A percentile compares a stretch with the other conserved stretches of the same genome.
Conservation (phyloP, 2,888 invertebrate species). For the Acanthosepion esculentum region DNA sequence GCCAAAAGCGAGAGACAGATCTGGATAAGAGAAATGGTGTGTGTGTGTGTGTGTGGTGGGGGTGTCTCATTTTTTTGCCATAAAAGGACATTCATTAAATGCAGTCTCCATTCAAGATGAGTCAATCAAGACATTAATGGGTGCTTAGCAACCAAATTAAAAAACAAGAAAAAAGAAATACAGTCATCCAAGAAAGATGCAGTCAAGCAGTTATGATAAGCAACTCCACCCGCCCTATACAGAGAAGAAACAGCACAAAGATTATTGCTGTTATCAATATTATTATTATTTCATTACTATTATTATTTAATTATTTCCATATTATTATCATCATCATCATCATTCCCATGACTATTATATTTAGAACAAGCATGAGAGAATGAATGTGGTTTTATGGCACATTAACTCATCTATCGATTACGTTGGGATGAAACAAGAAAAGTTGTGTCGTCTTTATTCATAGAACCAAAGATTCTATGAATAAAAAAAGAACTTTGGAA, state of each 20-base stretch:
- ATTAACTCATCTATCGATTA: neutral
- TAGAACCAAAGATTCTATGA: neutral
- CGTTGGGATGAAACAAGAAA: neutral
- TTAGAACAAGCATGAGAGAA: neutral
- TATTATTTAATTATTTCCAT: neutral
- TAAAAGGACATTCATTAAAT: constrained; percentile 15
- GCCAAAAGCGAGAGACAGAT: neutral
- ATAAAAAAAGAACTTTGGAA: neutral
- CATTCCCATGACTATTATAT: neutral
- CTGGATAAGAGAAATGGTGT: neutral
- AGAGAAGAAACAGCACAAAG: neutral
- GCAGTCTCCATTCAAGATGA: neutral
- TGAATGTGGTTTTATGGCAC: constrained; percentile 8
- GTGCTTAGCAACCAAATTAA: constrained; percentile 22
- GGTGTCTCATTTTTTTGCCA: neutral
- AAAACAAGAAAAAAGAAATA: neutral
- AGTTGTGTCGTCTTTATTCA: neutral
- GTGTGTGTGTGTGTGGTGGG: neutral
- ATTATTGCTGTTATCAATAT: neutral
- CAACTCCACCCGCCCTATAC: neutral
- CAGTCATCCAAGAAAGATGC: neutral
- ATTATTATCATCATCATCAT: neutral
- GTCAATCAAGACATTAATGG: constrained; percentile 33
- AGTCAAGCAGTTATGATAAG: neutral
- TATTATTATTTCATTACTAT: neutral